Conservation (phyloP, 2,113 vertebrate species). For the Craseonycteris thonglongyai region DNA sequence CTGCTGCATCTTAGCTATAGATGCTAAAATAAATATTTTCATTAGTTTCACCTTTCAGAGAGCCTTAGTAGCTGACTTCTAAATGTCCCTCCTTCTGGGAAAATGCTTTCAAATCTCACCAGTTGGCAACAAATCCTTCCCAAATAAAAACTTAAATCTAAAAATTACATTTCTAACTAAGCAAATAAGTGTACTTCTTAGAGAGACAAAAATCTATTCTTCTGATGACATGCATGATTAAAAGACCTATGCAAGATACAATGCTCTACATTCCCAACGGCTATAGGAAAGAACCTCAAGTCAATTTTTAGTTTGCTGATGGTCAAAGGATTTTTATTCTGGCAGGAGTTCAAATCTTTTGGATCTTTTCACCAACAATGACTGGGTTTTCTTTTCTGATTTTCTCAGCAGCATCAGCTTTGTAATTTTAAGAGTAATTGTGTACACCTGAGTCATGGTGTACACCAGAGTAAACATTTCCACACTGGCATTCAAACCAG, state of each 20-base stretch:
- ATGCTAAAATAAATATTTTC: conserved; percentile 55
- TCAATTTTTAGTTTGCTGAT: conserved; percentile 83
- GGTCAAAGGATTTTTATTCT: conserved; percentile 80
- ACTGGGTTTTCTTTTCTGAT: conserved; percentile 95
- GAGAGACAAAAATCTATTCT: conserved; percentile 74
- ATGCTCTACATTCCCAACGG: conserved; percentile 80
- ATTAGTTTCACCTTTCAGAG: conserved; percentile 48
- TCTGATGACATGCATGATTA: conserved; percentile 87
- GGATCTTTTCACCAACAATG: conserved; percentile 90
- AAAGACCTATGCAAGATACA: conserved; percentile 82
- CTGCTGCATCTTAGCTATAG: not conserved
- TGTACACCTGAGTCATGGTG: conserved; percentile 91
- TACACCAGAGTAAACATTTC: conserved; percentile 87
- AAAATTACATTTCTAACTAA: conserved; percentile 24
- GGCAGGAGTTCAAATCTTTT: conserved; percentile 88
- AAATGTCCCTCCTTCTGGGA: conserved; percentile 35
- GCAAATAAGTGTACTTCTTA: not conserved
- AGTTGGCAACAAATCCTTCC: not conserved
- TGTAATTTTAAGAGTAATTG: conserved; percentile 92
- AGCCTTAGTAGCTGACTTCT: conserved; percentile 26
- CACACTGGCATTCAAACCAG: conserved; percentile 91
- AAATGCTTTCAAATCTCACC: conserved; percentile 23
- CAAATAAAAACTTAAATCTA: not conserved
- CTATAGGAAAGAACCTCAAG: conserved; percentile 80
- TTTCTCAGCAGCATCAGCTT: conserved; percentile 91